These are phyloP conservation scores for Quadroppia sp. DNA, from an alignment of 2,888 invertebrate species.

Conservation along the genomic window DNA sequence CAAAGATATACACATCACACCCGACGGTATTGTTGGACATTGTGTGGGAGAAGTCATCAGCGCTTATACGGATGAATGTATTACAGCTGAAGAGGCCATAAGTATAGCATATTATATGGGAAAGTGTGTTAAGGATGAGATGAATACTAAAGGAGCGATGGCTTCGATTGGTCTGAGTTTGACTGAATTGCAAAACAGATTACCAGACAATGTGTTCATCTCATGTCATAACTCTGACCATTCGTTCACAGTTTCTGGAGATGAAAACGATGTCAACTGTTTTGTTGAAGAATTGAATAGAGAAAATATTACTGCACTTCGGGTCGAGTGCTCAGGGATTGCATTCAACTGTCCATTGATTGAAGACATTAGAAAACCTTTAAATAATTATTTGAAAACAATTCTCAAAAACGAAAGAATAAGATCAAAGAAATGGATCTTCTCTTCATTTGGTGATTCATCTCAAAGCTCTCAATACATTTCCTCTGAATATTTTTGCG, in stretches of 20 bases:
- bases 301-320: too few relatives aligned
- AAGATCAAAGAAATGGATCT: slow-evolving; percentile 25
- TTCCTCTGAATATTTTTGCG: background rate
- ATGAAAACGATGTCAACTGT: too few relatives aligned
- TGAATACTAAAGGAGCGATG: too few relatives aligned
- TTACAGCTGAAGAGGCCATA: slow-evolving; percentile 57
- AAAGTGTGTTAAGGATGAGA: slow-evolving; percentile 55
- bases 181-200: background rate
- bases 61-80: slow-evolving; percentile 58
- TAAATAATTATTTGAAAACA: background rate
- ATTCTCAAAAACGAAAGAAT: background rate
- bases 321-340: too few relatives aligned
- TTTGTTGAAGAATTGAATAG: slow-evolving; percentile 55
- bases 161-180: background rate
- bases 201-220: too few relatives aligned
- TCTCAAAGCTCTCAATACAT: too few relatives aligned
- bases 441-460: too few relatives aligned
- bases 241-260: too few relatives aligned
- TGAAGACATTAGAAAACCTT: too few relatives aligned
- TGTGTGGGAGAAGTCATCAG: slow-evolving; percentile 57
- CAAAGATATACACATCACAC: slow-evolving; percentile 53
- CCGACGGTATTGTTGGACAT: slow-evolving; percentile 55
- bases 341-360: too few relatives aligned
- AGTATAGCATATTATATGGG: slow-evolving; percentile 57
- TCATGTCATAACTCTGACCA: too few relatives aligned